phyloP scores from a whole-genome alignment of 2,797 vertebrate species.

The Protosalanx chinensis region DNA sequence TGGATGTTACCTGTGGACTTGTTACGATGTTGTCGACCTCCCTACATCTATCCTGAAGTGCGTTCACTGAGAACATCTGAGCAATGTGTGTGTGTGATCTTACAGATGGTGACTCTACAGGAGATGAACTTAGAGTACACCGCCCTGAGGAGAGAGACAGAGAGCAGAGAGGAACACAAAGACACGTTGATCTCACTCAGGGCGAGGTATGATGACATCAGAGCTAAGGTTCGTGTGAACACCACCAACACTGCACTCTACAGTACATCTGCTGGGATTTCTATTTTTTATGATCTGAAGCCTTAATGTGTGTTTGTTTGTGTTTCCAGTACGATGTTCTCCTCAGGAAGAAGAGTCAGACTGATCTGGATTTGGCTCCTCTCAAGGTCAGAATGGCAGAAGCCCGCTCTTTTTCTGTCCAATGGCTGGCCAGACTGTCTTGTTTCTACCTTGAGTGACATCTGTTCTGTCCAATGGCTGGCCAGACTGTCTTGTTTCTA shows the following conservation, averaged over 20 bases:
- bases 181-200: constrained; percentile 51
- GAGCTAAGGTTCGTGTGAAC: constrained; percentile 51
- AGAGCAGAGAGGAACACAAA: constrained; percentile 47
- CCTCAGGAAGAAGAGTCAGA: constrained; percentile 62
- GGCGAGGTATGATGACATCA: constrained; percentile 59
- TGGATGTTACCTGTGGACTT: background rate
- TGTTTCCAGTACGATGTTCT: constrained; percentile 73
- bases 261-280: background rate
- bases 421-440: background rate
- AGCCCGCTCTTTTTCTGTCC: background rate
- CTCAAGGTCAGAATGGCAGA: constrained; percentile 72
- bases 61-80: background rate
- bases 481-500: background rate
- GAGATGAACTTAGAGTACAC: constrained; percentile 65
- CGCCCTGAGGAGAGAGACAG: constrained; percentile 49
- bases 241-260: background rate
- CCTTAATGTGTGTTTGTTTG: background rate
- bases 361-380: constrained; percentile 60
- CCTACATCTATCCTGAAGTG: background rate
- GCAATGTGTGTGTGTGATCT: constrained; percentile 7
- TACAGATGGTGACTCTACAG: constrained; percentile 61
- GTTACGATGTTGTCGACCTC: background rate
- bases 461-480: constrained; percentile 18
- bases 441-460: background rate
- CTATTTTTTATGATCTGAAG: background rate